Base-by-base conservation (phyloP, 1,140 invertebrate genomes). In the Holcopasites calliopsidis region DNA sequence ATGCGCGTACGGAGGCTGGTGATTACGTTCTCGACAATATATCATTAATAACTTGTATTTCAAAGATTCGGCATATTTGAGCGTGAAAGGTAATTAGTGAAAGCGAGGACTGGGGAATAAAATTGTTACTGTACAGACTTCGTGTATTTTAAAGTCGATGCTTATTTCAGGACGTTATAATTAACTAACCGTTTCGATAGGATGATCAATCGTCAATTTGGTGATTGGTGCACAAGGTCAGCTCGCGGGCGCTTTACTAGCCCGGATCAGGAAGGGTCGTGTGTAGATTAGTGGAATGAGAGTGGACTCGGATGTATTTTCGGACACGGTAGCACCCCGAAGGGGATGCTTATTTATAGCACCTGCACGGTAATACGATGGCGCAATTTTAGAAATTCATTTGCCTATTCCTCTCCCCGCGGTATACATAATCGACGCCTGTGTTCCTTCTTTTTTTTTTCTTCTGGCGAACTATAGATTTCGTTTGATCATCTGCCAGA, bases 371-470 rank as follows among this genome's bases (percentile, higher is more conserved):
- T 76, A 61, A 49, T 73, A 79, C 72, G 55, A n/a, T 57, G 42
- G 38, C 23, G 50, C 82, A 72, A 76, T 83, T 83, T 83, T 83
- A 83, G 80, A 79, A 65, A 79, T 74, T 83, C 82, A 72, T 83
- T 82, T 83, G 72, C 66, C 80, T 83, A 83, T 83, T 64, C 76
- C 75, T 82, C 76, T 64, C 31, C 40, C n/a, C 23, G 28, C 54
- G 18, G 23, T 11, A 11, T 42, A 18, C 66, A 35, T 44, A 40
- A 54, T 65, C 60, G 35, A 44, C n/a, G 21, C 13, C 13, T 23
- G 26, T 23, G 10, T 33, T 13, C 6, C 3, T 23, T 10, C 11
- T 23, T 61, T 18, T 28, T 61, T 31, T 38, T 47, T n/a, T 13
- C 21, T 47, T 21, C 31, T 13, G 26, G 42, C 23, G n/a, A n/a